Conservation (phyloP, 2,113 vertebrate genomes). For the Microcebus jonahi region DNA sequence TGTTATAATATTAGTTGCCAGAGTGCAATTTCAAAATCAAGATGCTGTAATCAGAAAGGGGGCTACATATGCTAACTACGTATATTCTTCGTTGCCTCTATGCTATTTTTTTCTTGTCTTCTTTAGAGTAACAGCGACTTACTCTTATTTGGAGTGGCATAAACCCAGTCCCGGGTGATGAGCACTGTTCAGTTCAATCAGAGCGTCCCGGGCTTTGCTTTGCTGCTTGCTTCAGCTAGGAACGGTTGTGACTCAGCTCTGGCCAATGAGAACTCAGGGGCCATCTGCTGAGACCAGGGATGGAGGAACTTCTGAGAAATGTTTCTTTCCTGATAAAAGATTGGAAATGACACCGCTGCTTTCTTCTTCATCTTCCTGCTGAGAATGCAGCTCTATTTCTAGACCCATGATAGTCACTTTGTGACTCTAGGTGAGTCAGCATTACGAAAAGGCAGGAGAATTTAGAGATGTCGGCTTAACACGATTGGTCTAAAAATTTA, state of each 20-base stretch:
- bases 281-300: background rate
- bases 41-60: background rate
- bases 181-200: background rate
- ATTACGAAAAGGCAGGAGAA: background rate
- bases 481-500: background rate
- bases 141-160: background rate
- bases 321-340: background rate
- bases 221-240: background rate
- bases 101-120: background rate
- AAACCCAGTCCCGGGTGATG: background rate
- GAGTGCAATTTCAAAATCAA: background rate
- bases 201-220: background rate
- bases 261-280: background rate
- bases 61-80: background rate
- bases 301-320: background rate
- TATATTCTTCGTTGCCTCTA: background rate
- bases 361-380: background rate
- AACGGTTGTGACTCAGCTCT: background rate
- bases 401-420: background rate
- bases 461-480: background rate
- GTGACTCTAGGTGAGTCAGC: background rate
- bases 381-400: background rate
- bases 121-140: background rate
- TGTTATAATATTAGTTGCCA: constrained; percentile 24
- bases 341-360: background rate